phyloP scores from a whole-genome alignment of 1,140 invertebrate genomes.

The Drosophila micromelanica region DNA sequence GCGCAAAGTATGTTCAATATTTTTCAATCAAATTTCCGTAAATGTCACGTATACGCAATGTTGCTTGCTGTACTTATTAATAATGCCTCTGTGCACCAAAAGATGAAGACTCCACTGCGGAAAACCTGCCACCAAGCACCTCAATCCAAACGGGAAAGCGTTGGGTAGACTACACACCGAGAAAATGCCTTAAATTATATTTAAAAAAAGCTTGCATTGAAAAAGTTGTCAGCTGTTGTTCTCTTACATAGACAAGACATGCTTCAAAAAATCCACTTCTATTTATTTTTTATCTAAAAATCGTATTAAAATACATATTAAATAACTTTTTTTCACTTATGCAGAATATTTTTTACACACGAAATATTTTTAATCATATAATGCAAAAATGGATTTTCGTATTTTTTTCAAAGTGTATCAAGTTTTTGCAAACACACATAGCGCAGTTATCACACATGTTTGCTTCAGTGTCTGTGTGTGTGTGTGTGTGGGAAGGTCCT shows the following conservation, averaged over 20 bases:
- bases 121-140: neutral
- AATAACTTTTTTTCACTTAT: neutral
- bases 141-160: neutral
- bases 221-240: too few relatives aligned
- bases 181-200: neutral
- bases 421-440: slow-evolving; percentile 22
- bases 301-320: too few relatives aligned
- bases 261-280: too few relatives aligned
- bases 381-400: too few relatives aligned
- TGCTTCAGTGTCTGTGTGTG: neutral
- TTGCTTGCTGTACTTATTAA: slow-evolving; percentile 65
- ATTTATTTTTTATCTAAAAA: too few relatives aligned
- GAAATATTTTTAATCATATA: too few relatives aligned
- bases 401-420: slow-evolving; percentile 28
- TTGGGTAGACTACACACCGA: slow-evolving; percentile 9
- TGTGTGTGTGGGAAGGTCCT: neutral
- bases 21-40: slow-evolving; percentile 82
- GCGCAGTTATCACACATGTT: neutral
- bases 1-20: slow-evolving; percentile 70
- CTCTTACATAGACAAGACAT: too few relatives aligned
- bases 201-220: too few relatives aligned
- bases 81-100: slow-evolving; percentile 48
- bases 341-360: neutral
- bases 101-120: slow-evolving; percentile 19
- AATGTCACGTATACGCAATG: slow-evolving; percentile 78